Evolutionary conservation across 2,888 invertebrate genomes (phyloP), one percentile per base, ranked within the genome.

Genomic region (Drosophila meridionalis): DNA sequence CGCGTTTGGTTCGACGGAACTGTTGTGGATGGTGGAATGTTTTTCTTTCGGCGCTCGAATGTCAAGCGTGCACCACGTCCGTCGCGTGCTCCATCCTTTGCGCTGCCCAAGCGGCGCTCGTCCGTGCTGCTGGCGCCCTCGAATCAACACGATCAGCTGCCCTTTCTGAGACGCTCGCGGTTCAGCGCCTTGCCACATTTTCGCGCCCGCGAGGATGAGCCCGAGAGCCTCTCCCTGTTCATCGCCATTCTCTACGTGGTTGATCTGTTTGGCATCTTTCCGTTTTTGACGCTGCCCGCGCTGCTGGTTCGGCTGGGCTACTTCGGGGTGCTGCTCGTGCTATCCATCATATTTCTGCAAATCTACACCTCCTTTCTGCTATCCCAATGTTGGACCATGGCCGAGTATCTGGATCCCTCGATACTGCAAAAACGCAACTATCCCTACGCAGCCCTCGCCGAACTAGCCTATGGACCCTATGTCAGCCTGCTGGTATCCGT

Each of bases 401-500:
- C 97, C 0, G 96, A 96, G 91, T 93, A 95, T 70, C 93, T 97
- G 69, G 94, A 95, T 78, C 96, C 96, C 0, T 93, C 94, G n/a
- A 96, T 96, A 73, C 93, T 94, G 30, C 92, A 94, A 85, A 94
- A 96, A 93, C 94, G 94, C 88, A 96, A 97, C 76, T 96, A 96
- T 91, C 98, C 98, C 0, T 97, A 98, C 90, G 96, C 97, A 0
- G 97, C 97, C 0, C 95, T 98, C 28, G 97, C 96, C 0, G 96
- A 97, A 90, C 93, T 97, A 52, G 96, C 97, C 0, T 96, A 95
- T 82, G 98, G 98, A 0, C 93, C 93, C 26, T 93, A 93, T 61
- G 94, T 95, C 26, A 94, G 96, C 48, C 93, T 94, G 38, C 89
- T 95, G 57, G 96, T 97, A 2, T 96, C 95, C 0, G 93, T 96